Evolutionary conservation across 2,113 vertebrate genomes (phyloP), one percentile per base, ranked within the genome.

Genomic region (Pycnonotus jocosus): DNA sequence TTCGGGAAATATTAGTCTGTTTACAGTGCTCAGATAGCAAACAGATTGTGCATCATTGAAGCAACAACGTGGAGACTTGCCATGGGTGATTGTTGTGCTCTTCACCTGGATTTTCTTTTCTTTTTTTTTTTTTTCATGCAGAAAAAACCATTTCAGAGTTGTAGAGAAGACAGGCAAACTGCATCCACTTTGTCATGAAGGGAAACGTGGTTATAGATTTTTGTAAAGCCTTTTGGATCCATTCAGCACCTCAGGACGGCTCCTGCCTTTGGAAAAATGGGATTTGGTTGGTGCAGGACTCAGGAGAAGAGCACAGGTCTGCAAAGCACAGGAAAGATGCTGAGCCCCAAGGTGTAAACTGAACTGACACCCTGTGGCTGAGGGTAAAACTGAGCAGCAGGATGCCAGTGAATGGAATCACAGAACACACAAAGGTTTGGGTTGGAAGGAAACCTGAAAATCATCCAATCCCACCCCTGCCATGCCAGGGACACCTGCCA

Each of bases 1-100:
- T 90, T 95, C 60, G 81, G 21, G 7, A 96, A 96, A 95, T 97
- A 97, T 96, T 94, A 96, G 97, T 95, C 93, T 97, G 93, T 95
- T 95, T 95, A 96, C 91, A 88, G 86, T 80, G 90, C 95, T 96
- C 83, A 66, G 94, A 94, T 80, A 92, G 89, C 90, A 91, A 94
- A 78, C 95, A 97, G 94, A 96, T 83, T 97, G 97, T 48, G 71
- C 72, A 61, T 94, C 92, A 51, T n/a, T 88, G 91, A 58, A 91
- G 79, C 23, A 89, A 56, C 89, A 94, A 88, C 20, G 66, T 42
- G 71, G 74, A 60, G 95, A 35, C 54, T 88, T 93, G 86, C 65
- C 42, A 25, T 58, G 51, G 37, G 70, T 78, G 82, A 81, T 79
- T 80, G 42, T 65, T 44, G 47, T 88, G 81, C 83, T 89, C 10